Base-by-base conservation (phyloP, 2,888 invertebrate species). In the Melinopterus prodromus region DNA sequence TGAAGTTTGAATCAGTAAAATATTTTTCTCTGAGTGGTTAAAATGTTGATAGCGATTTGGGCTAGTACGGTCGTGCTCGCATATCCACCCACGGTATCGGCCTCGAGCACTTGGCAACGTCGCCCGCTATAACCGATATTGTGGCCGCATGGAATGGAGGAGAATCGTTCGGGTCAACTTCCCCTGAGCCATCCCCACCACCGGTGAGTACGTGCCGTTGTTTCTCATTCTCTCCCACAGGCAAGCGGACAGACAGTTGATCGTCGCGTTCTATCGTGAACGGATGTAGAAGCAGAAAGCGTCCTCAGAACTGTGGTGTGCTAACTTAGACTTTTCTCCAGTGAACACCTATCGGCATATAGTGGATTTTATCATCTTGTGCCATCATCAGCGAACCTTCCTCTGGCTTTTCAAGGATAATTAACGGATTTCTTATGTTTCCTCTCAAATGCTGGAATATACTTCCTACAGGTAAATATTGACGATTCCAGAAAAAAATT, bases 371-470 rank as follows among this genome's bases (percentile, higher is more conserved):
- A 53, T 53, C 53, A 26, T 26, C 26, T 26, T 26, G 26, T 26
- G 53, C 53, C 12, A 12, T 9, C 53, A 9, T 53, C 12, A 2
- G 53, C 53, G 9, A 26, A 71, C 35, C n/a, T 74, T 74, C 35
- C 74, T 35, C 26, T 35, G 15, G 74, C 35, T 35, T 15, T 35
- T 74, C 15, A 35, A 26, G 74, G 74, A 37, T 53, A 53, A 53
- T 53, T 26, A 74, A 74, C 16, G 36, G 36, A 78, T 76, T 80
- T 78, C 80, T 90, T 90, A 91, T 91, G 91, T 90, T 89, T 89
- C 90, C 91, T 90, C 90, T 91, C 92, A 91, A 92, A 92, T 92
- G 91, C 91, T 93, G 92, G 93, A 93, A 91, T 92, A 92, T 91
- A 93, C 93, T 91, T 90, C 91, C 89, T 93, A 92, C 91, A 92